Percentiles rank a stretch among this genome's conserved stretches.
These are phyloP conservation scores for Mobula birostris DNA, from an alignment of 2,113 vertebrate species.

Conservation along the genomic window DNA sequence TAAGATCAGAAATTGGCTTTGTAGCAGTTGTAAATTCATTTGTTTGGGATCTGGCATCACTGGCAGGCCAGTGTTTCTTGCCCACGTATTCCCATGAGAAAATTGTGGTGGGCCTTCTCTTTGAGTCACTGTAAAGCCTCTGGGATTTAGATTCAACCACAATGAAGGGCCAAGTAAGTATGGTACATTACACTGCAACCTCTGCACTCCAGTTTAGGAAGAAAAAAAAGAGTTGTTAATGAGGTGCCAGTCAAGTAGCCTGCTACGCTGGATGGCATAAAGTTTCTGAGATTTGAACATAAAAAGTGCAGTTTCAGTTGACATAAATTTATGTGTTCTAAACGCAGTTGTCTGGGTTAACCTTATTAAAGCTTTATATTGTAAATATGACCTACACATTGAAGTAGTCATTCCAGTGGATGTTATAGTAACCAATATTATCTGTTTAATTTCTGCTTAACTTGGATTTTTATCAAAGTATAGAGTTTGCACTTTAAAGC, in stretches of 20 bases:
- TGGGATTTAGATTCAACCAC: no score
- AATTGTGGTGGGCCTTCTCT: no score
- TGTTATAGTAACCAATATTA: neutral
- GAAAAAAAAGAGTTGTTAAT: no score
- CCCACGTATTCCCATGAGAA: no score
- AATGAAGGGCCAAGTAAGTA: no score
- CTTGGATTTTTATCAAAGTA: neutral
- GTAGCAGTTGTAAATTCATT: neutral
- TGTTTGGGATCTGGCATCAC: no score
- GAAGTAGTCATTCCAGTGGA: neutral
- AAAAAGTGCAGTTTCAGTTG: neutral
- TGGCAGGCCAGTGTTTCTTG: no score
- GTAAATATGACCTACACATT: neutral
- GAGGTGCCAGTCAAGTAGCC: no score
- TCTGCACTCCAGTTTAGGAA: no score
- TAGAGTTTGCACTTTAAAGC: neutral
- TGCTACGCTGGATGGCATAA: no score
- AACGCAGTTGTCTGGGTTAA: neutral
- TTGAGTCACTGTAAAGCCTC: no score
- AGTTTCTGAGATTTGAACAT: neutral
- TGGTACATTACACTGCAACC: no score
- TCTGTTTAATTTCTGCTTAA: neutral
- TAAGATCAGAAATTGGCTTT: neutral
- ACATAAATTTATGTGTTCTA: neutral
- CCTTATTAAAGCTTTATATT: neutral